phyloP scores from a whole-genome alignment of 1,140 invertebrate species.

The Phenacoccus solenopsis region DNA sequence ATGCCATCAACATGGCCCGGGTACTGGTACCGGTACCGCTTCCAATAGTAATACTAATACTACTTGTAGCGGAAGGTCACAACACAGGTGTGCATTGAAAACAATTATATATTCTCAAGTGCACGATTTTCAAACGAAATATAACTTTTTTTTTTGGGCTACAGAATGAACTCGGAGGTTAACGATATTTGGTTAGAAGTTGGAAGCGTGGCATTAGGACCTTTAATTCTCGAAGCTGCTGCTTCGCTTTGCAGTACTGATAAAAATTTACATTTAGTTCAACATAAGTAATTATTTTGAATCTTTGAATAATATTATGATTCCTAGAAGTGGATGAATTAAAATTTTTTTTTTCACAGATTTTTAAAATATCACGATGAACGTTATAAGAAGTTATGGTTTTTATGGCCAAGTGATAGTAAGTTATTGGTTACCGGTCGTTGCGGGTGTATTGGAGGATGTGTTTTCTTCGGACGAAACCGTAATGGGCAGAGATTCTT shows the following conservation, averaged over 20 bases:
- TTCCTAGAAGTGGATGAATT: too few species aligned
- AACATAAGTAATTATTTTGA: slow-evolving; percentile 45
- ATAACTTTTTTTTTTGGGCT: slow-evolving; percentile 13
- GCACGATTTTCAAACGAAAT: background rate
- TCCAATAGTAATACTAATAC: slow-evolving; percentile 43
- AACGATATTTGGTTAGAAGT: slow-evolving; percentile 83
- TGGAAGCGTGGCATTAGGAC: slow-evolving; percentile 76
- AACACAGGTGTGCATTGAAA: slow-evolving; percentile 26
- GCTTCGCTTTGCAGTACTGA: slow-evolving; percentile 61
- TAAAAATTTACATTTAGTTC: slow-evolving; percentile 58
- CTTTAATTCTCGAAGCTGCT: slow-evolving; percentile 84
- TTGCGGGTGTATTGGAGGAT: slow-evolving; percentile 92
- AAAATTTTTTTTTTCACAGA: slow-evolving; percentile 31
- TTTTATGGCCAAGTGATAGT: slow-evolving; percentile 68
- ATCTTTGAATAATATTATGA: background rate
- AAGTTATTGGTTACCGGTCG: slow-evolving; percentile 42
- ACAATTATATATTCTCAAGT: background rate
- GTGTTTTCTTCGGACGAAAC: slow-evolving; percentile 84
- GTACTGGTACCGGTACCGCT: slow-evolving; percentile 21
- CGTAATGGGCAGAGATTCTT: slow-evolving; percentile 76
- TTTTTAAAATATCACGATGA: slow-evolving; percentile 83
- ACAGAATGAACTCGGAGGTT: slow-evolving; percentile 29
- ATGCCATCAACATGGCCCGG: slow-evolving; percentile 22
- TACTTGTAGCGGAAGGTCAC: slow-evolving; percentile 40
- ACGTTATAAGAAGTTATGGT: slow-evolving; percentile 79